Evolutionary conservation across 2,113 vertebrate species (phyloP).

Genomic region (Phocoena phocoena): DNA sequence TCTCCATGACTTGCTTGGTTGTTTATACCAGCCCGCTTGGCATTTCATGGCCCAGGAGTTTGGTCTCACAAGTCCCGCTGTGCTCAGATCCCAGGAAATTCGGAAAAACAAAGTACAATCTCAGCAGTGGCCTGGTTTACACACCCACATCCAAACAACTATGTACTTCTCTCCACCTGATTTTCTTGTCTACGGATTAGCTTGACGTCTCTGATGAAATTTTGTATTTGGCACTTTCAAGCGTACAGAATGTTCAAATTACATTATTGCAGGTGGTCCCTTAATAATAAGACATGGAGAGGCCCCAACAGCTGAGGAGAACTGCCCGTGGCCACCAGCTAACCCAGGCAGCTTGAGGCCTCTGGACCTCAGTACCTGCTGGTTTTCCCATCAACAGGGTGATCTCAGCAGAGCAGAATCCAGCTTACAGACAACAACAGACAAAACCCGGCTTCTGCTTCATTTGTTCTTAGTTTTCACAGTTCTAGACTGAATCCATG

Average conservation of each 20-base stretch:
- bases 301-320: neutral
- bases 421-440: neutral
- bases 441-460: neutral
- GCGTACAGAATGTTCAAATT: neutral
- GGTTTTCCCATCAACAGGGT: neutral
- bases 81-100: neutral
- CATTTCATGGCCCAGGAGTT: neutral
- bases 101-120: neutral
- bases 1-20: neutral
- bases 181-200: neutral
- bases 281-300: neutral
- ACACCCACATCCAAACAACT: neutral
- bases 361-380: neutral
- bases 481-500: neutral
- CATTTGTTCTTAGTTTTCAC: neutral
- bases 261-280: neutral
- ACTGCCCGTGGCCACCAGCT: neutral
- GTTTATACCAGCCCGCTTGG: no score
- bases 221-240: neutral
- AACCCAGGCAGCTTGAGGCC: no score
- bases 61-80: neutral
- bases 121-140: neutral
- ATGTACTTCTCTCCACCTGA: neutral
- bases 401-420: neutral
- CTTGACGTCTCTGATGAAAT: neutral